These are phyloP conservation scores for Illadopsis cleaveri DNA, from an alignment of 2,113 vertebrate species.

Conservation along the genomic window DNA sequence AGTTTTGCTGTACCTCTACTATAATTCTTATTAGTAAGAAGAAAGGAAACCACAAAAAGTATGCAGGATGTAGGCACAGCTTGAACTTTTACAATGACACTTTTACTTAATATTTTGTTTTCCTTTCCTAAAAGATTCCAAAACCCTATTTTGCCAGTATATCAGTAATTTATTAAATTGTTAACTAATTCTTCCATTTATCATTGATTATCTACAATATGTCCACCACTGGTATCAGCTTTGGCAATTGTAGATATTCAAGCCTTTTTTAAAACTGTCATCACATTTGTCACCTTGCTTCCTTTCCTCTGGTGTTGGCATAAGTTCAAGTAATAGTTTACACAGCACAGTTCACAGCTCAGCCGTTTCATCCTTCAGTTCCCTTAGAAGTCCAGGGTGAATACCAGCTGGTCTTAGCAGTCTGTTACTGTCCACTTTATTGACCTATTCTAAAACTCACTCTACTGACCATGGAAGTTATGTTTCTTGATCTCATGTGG, in stretches of 20 bases:
- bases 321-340: not conserved
- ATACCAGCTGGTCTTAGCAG: slow-evolving; percentile 3
- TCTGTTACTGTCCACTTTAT: slow-evolving; percentile 37
- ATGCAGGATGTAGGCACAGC: not conserved
- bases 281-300: not conserved
- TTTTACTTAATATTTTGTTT: not conserved
- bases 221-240: not conserved
- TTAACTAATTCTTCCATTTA: not conserved
- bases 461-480: not conserved
- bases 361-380: slow-evolving; percentile 35
- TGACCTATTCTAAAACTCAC: not conserved
- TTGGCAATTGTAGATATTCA: not conserved
- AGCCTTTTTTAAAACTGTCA: not conserved
- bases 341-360: not conserved
- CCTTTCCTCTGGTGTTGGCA: not conserved
- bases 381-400: not conserved
- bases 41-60: not conserved
- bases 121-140: not conserved
- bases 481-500: not conserved
- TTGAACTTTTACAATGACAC: not conserved
- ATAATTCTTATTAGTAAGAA: not conserved
- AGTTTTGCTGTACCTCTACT: not conserved
- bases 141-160: not conserved
- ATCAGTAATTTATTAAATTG: not conserved
- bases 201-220: not conserved